These are phyloP conservation scores for Microchrysa polita DNA, from an alignment of 2,888 invertebrate species.

Conservation along the genomic window DNA sequence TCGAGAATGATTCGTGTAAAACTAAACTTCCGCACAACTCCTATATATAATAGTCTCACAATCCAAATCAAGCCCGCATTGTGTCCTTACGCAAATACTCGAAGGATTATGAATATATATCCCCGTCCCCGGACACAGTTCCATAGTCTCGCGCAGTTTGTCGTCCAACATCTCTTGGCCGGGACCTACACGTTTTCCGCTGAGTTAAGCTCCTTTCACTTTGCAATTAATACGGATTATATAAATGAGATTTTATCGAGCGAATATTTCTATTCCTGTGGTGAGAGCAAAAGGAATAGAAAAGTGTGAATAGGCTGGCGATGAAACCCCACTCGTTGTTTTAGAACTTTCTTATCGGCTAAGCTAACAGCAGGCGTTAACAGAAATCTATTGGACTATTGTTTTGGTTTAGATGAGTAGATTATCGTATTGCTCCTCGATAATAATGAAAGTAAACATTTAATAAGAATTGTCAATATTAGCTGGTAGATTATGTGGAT, in stretches of 20 bases:
- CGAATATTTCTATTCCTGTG: not conserved
- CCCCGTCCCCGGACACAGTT: too few relatives aligned
- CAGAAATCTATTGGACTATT: not conserved
- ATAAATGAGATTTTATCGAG: constrained; percentile 1
- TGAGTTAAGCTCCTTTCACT: constrained; percentile 12
- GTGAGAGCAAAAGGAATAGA: not conserved
- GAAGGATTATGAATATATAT: not conserved
- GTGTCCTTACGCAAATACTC: not conserved
- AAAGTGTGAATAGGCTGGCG: not conserved
- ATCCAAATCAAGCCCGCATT: not conserved
- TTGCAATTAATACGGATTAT: constrained; percentile 20
- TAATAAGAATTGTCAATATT: too few relatives aligned
- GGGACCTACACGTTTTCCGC: not conserved
- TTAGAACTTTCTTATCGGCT: not conserved
- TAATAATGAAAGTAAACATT: too few relatives aligned
- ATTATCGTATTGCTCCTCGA: not conserved
- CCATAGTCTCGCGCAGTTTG: not conserved
- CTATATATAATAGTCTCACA: too few relatives aligned
- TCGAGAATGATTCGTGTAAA: too few relatives aligned
- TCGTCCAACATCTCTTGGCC: not conserved
- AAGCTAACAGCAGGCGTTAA: not conserved
- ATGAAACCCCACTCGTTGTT: too few relatives aligned
- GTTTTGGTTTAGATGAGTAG: not conserved
- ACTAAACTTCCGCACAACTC: too few relatives aligned
- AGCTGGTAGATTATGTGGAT: too few relatives aligned